phyloP scores from a whole-genome alignment of 2,888 invertebrate species.

The Meteorus colon region DNA sequence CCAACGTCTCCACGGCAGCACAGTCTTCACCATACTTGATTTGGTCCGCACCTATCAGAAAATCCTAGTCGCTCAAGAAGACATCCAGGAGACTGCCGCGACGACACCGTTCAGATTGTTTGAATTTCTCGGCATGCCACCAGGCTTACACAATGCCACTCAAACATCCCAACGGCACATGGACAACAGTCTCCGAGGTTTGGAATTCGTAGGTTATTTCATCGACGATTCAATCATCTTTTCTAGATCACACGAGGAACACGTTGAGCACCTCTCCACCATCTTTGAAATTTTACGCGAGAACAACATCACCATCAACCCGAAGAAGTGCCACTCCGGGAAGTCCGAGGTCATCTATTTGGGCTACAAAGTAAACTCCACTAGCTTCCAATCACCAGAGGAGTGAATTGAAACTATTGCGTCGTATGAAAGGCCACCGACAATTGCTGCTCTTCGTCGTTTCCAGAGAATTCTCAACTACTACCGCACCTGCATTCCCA shows the following conservation, averaged over 20 bases:
- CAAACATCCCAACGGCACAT: constrained; percentile 55
- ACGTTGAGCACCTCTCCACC: constrained; percentile 44
- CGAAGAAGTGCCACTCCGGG: constrained; percentile 51
- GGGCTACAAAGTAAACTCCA: constrained; percentile 41
- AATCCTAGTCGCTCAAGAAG: constrained; percentile 59
- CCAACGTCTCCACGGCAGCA: constrained; percentile 49
- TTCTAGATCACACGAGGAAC: constrained; percentile 42
- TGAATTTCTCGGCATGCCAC: constrained; percentile 58
- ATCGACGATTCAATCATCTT: constrained; percentile 52
- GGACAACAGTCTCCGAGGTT: constrained; percentile 49
- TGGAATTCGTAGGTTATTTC: constrained; percentile 49
- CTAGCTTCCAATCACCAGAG: constrained; percentile 42
- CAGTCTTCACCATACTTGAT: constrained; percentile 56
- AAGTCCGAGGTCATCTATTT: constrained; percentile 42
- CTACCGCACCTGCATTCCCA: constrained; percentile 49
- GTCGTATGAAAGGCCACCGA: constrained; percentile 33
- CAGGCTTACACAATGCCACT: constrained; percentile 60
- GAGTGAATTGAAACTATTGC: constrained; percentile 46
- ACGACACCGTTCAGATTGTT: constrained; percentile 62
- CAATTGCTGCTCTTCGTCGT: constrained; percentile 43
- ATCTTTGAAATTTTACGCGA: constrained; percentile 46
- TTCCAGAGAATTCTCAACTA: constrained; percentile 55
- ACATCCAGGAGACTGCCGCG: constrained; percentile 61
- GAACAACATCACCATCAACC: constrained; percentile 54
- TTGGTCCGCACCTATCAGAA: constrained; percentile 59